These are phyloP conservation scores for Megalonaias nervosa DNA, from an alignment of 1,140 invertebrate species.

Conservation along the genomic window DNA sequence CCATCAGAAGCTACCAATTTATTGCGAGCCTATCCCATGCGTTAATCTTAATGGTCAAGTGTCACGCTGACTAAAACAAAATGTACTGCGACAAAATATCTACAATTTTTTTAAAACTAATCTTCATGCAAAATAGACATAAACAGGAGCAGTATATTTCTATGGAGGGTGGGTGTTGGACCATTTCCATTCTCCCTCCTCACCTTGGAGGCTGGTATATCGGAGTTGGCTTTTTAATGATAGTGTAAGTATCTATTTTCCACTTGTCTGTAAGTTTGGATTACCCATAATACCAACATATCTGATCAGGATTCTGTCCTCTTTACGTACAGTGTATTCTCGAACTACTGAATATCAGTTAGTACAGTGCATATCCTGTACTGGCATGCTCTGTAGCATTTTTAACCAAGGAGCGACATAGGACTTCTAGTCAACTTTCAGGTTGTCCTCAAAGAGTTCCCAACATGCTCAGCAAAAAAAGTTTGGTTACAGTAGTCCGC, in stretches of 20 bases:
- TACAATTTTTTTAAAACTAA: no score
- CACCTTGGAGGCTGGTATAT: constrained; percentile 12
- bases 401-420: constrained; percentile 1
- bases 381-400: constrained; percentile 3
- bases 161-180: constrained; percentile 2
- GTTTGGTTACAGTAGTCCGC: constrained; percentile 1
- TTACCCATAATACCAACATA: constrained; percentile 3
- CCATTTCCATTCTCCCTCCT: not conserved
- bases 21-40: no score
- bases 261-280: constrained; percentile 9
- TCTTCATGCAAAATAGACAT: not conserved
- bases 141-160: constrained; percentile 8
- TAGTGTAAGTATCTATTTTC: not conserved
- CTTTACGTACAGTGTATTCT: not conserved
- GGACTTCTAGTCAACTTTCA: not conserved
- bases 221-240: constrained; percentile 10
- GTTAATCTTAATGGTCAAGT: no score
- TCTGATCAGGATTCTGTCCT: not conserved
- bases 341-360: not conserved
- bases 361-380: constrained; percentile 6
- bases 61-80: no score
- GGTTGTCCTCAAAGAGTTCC: not conserved
- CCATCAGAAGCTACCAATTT: no score
- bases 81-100: no score
- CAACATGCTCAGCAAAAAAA: not conserved